Conservation (phyloP, 2,888 invertebrate genomes). For the Drosophila incognita region DNA sequence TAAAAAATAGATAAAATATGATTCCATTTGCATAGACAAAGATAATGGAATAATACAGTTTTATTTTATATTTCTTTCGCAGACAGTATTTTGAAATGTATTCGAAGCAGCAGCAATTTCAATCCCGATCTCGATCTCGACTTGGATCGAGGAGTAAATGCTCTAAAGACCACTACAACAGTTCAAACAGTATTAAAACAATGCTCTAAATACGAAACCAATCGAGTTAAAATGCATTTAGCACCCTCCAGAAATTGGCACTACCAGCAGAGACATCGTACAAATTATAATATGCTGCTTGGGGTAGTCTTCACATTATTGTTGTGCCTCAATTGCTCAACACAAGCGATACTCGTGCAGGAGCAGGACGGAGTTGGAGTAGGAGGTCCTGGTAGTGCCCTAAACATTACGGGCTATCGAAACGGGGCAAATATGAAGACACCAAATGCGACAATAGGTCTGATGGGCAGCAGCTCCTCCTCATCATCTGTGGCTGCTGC, state of each 20-base stretch:
- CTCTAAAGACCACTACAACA: not conserved
- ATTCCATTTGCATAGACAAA: not conserved
- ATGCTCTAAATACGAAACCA: not conserved
- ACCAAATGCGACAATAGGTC: conserved; percentile 30
- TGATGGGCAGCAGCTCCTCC: conserved; percentile 1
- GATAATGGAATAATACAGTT: not conserved
- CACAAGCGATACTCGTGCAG: conserved; percentile 65
- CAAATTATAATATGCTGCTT: conserved; percentile 31
- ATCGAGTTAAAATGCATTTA: not conserved
- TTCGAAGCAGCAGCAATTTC: not conserved
- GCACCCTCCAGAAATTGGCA: not conserved
- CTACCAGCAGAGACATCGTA: not conserved
- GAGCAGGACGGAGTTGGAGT: conserved; percentile 38
- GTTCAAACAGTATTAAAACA: conserved; percentile 38
- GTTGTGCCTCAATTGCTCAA: conserved; percentile 44
- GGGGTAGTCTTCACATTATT: conserved; percentile 19
- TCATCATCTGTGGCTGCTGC: conserved; percentile 36
- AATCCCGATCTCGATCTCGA: not conserved
- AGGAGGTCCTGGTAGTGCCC: conserved; percentile 30
- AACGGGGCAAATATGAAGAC: conserved; percentile 27
- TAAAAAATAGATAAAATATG: not conserved
- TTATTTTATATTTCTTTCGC: conserved; percentile 12
- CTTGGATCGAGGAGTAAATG: not conserved
- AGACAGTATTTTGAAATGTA: conserved; percentile 12
- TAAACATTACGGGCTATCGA: conserved; percentile 28